Conservation (phyloP, 2,113 vertebrate genomes). For the Cyanoderma ruficeps region DNA sequence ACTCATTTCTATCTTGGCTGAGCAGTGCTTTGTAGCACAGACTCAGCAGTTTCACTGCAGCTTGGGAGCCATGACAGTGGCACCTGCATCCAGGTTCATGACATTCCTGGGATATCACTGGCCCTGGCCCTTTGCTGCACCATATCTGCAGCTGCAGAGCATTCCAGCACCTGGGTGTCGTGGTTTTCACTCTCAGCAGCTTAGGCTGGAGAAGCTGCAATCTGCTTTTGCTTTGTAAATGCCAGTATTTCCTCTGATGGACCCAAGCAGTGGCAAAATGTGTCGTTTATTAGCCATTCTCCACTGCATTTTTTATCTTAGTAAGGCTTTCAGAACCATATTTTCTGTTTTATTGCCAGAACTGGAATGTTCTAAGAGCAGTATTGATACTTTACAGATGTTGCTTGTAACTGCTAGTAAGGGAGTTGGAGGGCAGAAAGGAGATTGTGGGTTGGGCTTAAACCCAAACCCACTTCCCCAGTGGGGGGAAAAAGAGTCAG, state of each 20-base stretch:
- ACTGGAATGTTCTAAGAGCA: neutral
- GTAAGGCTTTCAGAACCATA: neutral
- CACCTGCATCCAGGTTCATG: rapidly evolving
- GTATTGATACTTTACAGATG: neutral
- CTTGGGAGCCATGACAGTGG: rapidly evolving
- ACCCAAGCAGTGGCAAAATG: neutral
- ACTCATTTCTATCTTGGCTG: neutral
- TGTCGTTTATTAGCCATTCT: neutral
- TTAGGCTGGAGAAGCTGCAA: rapidly evolving
- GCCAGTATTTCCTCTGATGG: neutral
- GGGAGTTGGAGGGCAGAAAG: neutral
- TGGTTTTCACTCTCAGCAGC: rapidly evolving
- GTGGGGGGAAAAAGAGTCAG: neutral
- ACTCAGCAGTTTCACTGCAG: neutral
- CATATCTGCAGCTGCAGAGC: neutral
- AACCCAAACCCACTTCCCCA: neutral
- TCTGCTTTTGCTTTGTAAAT: neutral
- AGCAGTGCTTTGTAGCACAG: rapidly evolving
- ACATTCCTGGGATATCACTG: neutral
- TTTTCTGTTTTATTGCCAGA: neutral
- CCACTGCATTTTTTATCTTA: neutral
- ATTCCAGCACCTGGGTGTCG: rapidly evolving
- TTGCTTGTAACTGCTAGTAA: neutral
- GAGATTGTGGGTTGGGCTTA: neutral
- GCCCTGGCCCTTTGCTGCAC: neutral